These are phyloP conservation scores for Lagenorhynchus albirostris DNA, from an alignment of 2,113 vertebrate genomes.

Conservation along the genomic window DNA sequence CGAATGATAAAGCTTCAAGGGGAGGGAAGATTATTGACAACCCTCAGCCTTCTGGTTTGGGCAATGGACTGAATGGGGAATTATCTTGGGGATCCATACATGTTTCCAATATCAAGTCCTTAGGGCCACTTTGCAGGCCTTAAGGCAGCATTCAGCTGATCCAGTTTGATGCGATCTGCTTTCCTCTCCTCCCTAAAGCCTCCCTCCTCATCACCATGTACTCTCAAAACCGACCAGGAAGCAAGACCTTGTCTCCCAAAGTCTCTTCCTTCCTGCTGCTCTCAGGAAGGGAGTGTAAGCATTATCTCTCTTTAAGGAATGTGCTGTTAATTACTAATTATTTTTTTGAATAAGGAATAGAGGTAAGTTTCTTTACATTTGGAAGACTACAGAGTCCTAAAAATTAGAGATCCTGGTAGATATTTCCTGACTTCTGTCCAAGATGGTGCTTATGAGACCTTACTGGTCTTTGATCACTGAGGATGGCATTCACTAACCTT, in stretches of 20 bases:
- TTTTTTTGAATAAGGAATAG: not conserved
- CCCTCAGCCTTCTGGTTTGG: not conserved
- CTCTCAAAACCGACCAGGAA: not conserved
- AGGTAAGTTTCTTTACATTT: not conserved
- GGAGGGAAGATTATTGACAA: not conserved
- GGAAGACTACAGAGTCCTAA: not conserved
- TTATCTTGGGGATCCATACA: not conserved
- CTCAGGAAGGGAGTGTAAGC: not conserved
- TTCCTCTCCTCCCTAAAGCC: not conserved
- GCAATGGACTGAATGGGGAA: not conserved
- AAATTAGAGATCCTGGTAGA: not conserved
- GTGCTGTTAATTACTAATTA: not conserved
- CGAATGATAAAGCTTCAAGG: not conserved
- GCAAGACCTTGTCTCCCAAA: not conserved
- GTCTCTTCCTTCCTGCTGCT: not conserved
- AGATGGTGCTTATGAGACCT: not conserved
- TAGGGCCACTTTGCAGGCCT: not conserved
- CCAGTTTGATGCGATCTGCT: not conserved
- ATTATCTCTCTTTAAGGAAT: not conserved
- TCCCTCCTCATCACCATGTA: not conserved
- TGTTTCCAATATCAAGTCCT: not conserved
- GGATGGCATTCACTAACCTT: rapidly evolving
- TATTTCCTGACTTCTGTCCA: not conserved
- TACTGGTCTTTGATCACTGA: rapidly evolving
- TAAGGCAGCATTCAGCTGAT: not conserved